Conservation (phyloP, 2,797 vertebrate species). For the Siniperca undulata region DNA sequence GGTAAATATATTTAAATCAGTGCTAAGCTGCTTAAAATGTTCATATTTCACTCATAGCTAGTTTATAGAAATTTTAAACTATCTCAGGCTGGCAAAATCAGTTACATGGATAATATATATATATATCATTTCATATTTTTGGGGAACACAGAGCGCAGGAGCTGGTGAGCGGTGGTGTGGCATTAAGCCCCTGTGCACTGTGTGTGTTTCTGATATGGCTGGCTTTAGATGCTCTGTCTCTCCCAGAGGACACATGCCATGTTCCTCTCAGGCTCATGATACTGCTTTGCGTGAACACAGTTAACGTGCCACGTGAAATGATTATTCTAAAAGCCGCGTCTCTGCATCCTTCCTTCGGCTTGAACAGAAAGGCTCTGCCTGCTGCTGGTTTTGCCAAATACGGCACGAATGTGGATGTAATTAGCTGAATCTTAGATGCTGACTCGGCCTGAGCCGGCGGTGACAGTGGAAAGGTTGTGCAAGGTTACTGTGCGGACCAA, state of each 20-base stretch:
- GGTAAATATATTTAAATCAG: slow-evolving; percentile 95
- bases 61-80: slow-evolving; percentile 91
- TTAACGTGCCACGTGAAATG: slow-evolving; percentile 54
- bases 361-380: slow-evolving; percentile 23
- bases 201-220: slow-evolving; percentile 69
- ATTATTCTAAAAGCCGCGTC: slow-evolving; percentile 54
- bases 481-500: slow-evolving; percentile 24
- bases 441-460: slow-evolving; percentile 60
- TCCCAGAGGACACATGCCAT: slow-evolving; percentile 41
- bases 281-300: slow-evolving; percentile 37
- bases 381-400: slow-evolving; percentile 33
- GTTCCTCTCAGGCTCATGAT: slow-evolving; percentile 56
- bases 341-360: slow-evolving; percentile 23
- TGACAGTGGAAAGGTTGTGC: slow-evolving; percentile 36
- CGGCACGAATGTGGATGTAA: slow-evolving; percentile 11
- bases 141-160: slow-evolving; percentile 45
- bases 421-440: slow-evolving; percentile 51
- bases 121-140: slow-evolving; percentile 64
- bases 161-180: slow-evolving; percentile 42
- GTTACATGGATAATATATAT: slow-evolving; percentile 78
- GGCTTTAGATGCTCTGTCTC: slow-evolving; percentile 58
- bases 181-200: slow-evolving; percentile 45
- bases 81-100: slow-evolving; percentile 86
- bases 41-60: slow-evolving; percentile 90
- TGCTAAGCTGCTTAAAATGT: slow-evolving; percentile 95